Percentiles rank a stretch among this genome's conserved stretches.
Evolutionary conservation across 2,888 invertebrate genomes (phyloP).

Genomic region (Drosophila macrothrix): DNA sequence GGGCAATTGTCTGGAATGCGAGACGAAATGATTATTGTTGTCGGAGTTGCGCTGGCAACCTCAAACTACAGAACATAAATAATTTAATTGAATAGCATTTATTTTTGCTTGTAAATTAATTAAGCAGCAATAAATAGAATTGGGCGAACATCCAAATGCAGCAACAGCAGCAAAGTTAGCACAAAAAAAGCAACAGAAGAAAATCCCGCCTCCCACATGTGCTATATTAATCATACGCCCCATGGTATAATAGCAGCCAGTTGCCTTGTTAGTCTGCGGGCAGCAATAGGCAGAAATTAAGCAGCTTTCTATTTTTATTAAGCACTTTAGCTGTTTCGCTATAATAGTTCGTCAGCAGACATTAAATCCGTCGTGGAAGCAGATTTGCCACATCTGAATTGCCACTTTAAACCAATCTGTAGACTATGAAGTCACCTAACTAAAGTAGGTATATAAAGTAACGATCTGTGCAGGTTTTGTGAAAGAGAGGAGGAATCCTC

Average conservation of each 20-base stretch:
- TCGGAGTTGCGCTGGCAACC: slow-evolving; percentile 8
- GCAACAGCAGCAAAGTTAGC: not conserved
- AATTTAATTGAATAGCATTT: slow-evolving; percentile 32
- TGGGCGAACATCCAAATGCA: slow-evolving; percentile 2
- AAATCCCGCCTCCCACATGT: slow-evolving; percentile 14
- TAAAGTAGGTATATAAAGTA: no score
- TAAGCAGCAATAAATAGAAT: slow-evolving; percentile 33
- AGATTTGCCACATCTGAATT: not conserved
- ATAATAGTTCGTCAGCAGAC: not conserved
- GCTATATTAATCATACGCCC: slow-evolving; percentile 50
- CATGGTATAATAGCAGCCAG: slow-evolving; percentile 28
- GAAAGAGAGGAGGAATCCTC: no score
- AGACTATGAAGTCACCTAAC: no score
- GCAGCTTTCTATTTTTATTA: slow-evolving; percentile 7
- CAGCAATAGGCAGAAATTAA: slow-evolving; percentile 22
- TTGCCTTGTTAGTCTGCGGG: slow-evolving; percentile 4
- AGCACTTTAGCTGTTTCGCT: not conserved
- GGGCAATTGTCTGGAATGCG: not conserved
- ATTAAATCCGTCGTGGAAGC: not conserved
- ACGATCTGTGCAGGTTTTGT: no score
- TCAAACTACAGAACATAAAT: slow-evolving; percentile 12
- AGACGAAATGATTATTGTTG: not conserved
- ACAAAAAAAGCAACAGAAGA: not conserved
- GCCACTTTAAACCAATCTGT: not conserved
- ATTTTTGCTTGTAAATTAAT: slow-evolving; percentile 34